Evolutionary conservation across 2,888 invertebrate genomes (phyloP), one percentile per base, ranked within the genome.

Genomic region (Brassicogethes aeneus): DNA sequence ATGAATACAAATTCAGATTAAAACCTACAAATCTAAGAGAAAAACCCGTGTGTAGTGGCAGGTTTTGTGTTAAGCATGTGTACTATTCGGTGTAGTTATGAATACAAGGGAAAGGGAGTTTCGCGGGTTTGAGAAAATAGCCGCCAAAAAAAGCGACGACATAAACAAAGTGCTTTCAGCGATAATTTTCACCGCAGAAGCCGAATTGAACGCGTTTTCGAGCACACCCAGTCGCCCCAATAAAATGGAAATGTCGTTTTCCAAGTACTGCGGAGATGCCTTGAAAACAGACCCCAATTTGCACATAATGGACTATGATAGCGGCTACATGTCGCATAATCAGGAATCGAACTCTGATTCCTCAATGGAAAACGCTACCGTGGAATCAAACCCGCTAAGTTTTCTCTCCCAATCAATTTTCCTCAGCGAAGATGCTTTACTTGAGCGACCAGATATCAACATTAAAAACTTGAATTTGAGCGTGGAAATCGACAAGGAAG

Each of bases 271-370:
- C 34, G 36, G 14, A 15, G 16, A 32, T 16, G 34, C 8, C 30
- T 7, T 32, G 29, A 45, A 33, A 39, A 34, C 23, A 14, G 36
- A 32, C 3, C 16, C 29, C 29, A 39, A 34, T 34, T 38, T 43
- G 33, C 34, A 36, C 5, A 44, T 51, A 16, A 56, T 64, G 53
- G 65, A 66, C 47, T 58, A 62, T 44, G 68, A 68, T 49, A 66
- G 66, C 52, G 68, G 68, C 1, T 68, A 66, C 46, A 55, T 64
- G 43, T 65, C 65, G n/a, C 59, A 62, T 38, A 57, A 60, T 49
- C 55, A 54, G 12, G 66, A 66, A 53, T 63, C 65, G 12, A 64
- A 61, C 43, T 54, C 57, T 3, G 57, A 60, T 43, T 51, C 50
- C 13, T 48, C 46, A 16, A 16, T 31, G 3, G 55, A 57, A 44